Base-by-base conservation (phyloP, 2,113 vertebrate genomes). In the Percina caprodes region DNA sequence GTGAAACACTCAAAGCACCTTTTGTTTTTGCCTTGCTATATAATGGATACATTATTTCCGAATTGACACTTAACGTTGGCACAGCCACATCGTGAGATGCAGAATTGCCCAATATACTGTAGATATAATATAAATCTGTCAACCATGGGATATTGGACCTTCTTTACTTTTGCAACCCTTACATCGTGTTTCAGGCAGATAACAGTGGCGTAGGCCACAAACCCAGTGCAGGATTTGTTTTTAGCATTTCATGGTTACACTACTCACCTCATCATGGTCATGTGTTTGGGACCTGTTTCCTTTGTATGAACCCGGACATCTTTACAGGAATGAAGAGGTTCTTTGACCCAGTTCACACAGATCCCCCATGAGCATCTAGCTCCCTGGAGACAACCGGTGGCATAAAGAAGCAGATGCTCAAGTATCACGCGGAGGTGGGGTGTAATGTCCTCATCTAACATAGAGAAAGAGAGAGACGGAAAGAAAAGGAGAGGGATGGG, bases 291-390 rank as follows among this genome's bases (percentile, higher is more conserved):
- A 55, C 11, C 45, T 11, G 62, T 82, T 82, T 81, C 24, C 48
- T 74, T 21, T 77, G 45, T 46, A 72, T 54, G 72, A 75, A 70
- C 39, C 48, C 51, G 69, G n/a, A 52, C 63, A 82, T 68, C 63
- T 82, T 61, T 39, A 5, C 62, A 62, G 69, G 56, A 85, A 87
- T 59, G 76, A 56, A 35, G 65, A 83, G 63, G 39, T 56, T 70
- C 19, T 88, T 89, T 88, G 83, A 92, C 90, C 84, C 83, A 79
- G 49, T 90, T 91, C 84, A 88, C 65, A 69, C 74, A 65, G 69
- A 83, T 78, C 26, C 68, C 76, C 62, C 33, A 26, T 33, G 45
- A 54, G 48, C 62, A 55, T 89, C 35, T 70, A 81, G 73, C 33
- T 86, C 92, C 80, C 49, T 6, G 10, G 82, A 84, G 78, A 80